phyloP scores from a whole-genome alignment of 2,113 vertebrate genomes.

The Colaptes auratus region DNA sequence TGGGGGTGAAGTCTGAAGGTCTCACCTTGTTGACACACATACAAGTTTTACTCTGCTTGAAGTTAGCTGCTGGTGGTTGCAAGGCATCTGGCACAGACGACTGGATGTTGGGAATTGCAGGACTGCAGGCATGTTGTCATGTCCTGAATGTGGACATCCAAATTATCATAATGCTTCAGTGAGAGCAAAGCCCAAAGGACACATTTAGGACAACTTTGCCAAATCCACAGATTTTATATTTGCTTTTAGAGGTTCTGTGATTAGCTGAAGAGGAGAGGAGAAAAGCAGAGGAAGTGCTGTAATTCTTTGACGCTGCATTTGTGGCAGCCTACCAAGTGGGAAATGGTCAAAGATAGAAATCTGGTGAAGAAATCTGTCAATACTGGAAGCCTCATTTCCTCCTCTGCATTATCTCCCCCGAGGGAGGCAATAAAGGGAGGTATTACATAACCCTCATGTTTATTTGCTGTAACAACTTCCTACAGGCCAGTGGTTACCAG shows the following conservation, averaged over 20 bases:
- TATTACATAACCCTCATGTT: neutral
- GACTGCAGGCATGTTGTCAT: rapidly evolving
- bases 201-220: neutral
- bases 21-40: rapidly evolving
- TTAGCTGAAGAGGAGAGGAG: neutral
- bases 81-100: neutral
- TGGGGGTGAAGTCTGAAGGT: neutral
- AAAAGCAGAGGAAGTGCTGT: neutral
- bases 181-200: neutral
- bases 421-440: neutral
- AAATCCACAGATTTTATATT: neutral
- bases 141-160: neutral
- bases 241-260: neutral
- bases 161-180: neutral
- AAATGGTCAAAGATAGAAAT: neutral
- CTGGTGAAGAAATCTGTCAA: neutral
- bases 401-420: rapidly evolving
- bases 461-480: neutral
- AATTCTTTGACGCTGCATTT: neutral
- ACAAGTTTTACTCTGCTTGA: neutral
- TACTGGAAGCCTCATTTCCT: neutral
- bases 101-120: neutral
- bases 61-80: neutral
- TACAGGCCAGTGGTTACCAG: neutral
- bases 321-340: neutral